phyloP scores from a whole-genome alignment of 2,888 invertebrate species.

The Drosophila longiperda region DNA sequence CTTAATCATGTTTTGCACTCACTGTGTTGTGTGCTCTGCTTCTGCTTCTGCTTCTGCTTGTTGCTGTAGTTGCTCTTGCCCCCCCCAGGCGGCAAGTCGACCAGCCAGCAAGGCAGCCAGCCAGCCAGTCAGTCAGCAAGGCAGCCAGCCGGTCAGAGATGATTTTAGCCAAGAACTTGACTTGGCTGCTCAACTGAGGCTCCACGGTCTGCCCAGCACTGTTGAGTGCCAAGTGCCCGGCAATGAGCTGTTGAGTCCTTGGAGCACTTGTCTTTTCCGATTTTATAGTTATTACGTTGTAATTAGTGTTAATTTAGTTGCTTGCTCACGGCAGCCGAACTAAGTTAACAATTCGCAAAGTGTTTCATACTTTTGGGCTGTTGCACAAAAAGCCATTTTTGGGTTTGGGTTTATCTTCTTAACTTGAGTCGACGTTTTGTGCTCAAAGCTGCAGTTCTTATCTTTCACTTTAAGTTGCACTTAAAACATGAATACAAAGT shows the following conservation, averaged over 20 bases:
- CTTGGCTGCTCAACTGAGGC: slow-evolving; percentile 47
- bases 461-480: neutral
- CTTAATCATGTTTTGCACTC: slow-evolving; percentile 76
- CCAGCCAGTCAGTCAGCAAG: neutral
- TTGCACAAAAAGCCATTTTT: slow-evolving; percentile 2
- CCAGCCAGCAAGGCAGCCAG: neutral
- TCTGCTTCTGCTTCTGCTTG: slow-evolving; percentile 17
- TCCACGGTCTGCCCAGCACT: slow-evolving; percentile 19
- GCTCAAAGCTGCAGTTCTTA: neutral
- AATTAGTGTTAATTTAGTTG: slow-evolving; percentile 76
- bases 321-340: slow-evolving; percentile 17
- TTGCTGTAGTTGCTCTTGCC: slow-evolving; percentile 36
- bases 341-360: slow-evolving; percentile 24
- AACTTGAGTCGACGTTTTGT: neutral
- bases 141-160: slow-evolving; percentile 18
- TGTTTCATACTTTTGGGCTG: slow-evolving; percentile 39
- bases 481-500: neutral
- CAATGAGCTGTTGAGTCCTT: slow-evolving; percentile 73
- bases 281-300: slow-evolving; percentile 77
- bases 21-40: slow-evolving; percentile 48
- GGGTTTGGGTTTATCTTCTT: neutral
- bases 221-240: slow-evolving; percentile 63
- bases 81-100: slow-evolving; percentile 51
- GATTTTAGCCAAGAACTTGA: slow-evolving; percentile 55
- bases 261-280: slow-evolving; percentile 67